Evolutionary conservation across 2,888 invertebrate genomes (phyloP), one percentile per base, ranked within the genome.

Genomic region (Chromoteleia sp.): DNA sequence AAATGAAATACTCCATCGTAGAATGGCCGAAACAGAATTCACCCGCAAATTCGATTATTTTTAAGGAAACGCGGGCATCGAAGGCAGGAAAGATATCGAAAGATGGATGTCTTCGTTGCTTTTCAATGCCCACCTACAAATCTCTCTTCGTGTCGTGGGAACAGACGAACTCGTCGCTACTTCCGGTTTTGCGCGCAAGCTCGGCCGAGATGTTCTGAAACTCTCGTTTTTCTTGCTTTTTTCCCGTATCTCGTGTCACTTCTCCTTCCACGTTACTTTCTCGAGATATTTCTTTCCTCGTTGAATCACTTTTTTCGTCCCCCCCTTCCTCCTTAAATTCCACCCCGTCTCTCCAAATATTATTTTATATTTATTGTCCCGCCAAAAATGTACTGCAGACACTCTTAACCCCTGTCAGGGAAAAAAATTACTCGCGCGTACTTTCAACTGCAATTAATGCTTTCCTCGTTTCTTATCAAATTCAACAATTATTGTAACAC

Each of bases 91-190:
- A 75, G 70, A 70, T 70, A 75, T 65, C 78, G 0, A 25, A 48
- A 80, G 58, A 79, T 65, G 39, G 17, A 68, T 54, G 43, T 70
- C 56, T 68, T 73, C 30, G 59, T 70, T 61, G 67, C 63, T 71
- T 75, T 79, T 79, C 73, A 82, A 73, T 70, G 73, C 59, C 41
- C 45, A 67, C 21, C 73, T 48, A 74, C 82, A 80, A 82, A 82
- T 81, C 50, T 81, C 50, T 68, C 78, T 78, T 65, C 68, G 76
- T 65, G 71, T 67, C 68, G 78, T 76, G 82, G 76, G 76, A 82
- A 73, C 79, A 76, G 61, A 63, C 79, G 75, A 79, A 78, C 76
- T 78, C 74, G 71, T 78, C 39, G 68, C 65, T 59, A 70, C 71
- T 79, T 82, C 78, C 78, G 77, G 78, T 75, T 76, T 79, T 75